Base-by-base conservation (phyloP, 2,888 invertebrate genomes). In the Latrodectus hesperus region DNA sequence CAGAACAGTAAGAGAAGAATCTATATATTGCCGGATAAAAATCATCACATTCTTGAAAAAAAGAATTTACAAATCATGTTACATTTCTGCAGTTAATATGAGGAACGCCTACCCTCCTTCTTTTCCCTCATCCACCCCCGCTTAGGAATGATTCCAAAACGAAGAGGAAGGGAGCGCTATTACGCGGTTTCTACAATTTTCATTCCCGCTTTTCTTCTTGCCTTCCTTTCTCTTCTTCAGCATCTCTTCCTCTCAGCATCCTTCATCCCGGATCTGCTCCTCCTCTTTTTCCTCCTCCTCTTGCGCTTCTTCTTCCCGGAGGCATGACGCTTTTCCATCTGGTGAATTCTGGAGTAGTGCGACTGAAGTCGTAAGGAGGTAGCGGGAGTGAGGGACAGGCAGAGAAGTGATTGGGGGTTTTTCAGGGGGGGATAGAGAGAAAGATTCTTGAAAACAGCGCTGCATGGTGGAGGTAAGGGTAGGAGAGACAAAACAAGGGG, bases 311-410 rank as follows among this genome's bases (percentile, higher is more conserved):
- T 16, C 60, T 6, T 55, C 38, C 83, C 70, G 38, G 74, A 65
- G 74, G 74, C 74, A 81, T 81, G 81, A 74, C 81, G 81, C 81
- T 81, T 73, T 76, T 83, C 76, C 83, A 83, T 83, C 83, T 83
- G 82, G 74, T 82, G 74, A 74, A 53, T 82, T 82, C 82, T 82
- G 70, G 83, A 83, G 83, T 76, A 76, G 60, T 12, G 60, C 14
- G 60, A 60, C n/a, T 6, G 6, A 38, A 49, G 76, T 72, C 22
- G 12, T 38, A 60, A 22, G 16, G 53, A 55, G 60, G 38, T 51
- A 53, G 55, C 0, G 26, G n/a, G 22, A 26, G 12, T 11, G 55
- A 17, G 55, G 53, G 55, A 11, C 51, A 51, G 53, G 73, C 14
- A 26, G n/a, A 12, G 55, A 55, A 38, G 74, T 52, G n/a, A 68